Conservation (phyloP, 2,888 invertebrate genomes). For the Nudaria mundana region DNA sequence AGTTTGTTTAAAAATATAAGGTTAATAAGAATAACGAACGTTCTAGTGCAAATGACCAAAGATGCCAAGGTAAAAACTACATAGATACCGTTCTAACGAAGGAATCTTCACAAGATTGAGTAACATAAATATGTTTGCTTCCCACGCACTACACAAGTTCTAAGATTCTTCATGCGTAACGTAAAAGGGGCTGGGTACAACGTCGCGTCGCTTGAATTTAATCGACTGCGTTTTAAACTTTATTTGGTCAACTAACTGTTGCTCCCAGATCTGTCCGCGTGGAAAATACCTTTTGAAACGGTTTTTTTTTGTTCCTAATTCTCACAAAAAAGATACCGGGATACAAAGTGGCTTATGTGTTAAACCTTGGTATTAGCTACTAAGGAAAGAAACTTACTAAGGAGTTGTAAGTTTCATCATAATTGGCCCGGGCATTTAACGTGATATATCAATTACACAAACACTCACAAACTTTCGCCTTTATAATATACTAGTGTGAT, state of each 20-base stretch:
- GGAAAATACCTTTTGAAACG: no score
- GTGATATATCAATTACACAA: no score
- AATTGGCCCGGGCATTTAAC: no score
- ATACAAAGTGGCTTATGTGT: no score
- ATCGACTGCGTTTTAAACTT: conserved; percentile 52
- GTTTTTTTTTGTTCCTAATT: no score
- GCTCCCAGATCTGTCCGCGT: no score
- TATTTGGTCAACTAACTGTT: conserved; percentile 32
- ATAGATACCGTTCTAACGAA: conserved; percentile 46
- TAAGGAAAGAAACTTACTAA: no score
- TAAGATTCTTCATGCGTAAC: conserved; percentile 66
- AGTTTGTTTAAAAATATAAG: neutral
- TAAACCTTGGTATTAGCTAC: no score
- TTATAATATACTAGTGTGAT: no score
- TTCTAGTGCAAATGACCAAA: conserved; percentile 2
- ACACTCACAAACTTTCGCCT: no score
- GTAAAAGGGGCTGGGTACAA: conserved; percentile 70
- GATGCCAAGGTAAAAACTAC: conserved; percentile 21
- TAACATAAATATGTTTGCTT: conserved; percentile 76
- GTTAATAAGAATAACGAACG: conserved; percentile 6
- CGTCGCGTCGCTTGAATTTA: conserved; percentile 62
- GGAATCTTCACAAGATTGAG: conserved; percentile 70
- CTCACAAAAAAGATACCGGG: no score
- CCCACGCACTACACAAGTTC: conserved; percentile 70
- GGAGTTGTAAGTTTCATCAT: no score